Conservation (phyloP, 1,140 invertebrate genomes). For the Formica selysi region DNA sequence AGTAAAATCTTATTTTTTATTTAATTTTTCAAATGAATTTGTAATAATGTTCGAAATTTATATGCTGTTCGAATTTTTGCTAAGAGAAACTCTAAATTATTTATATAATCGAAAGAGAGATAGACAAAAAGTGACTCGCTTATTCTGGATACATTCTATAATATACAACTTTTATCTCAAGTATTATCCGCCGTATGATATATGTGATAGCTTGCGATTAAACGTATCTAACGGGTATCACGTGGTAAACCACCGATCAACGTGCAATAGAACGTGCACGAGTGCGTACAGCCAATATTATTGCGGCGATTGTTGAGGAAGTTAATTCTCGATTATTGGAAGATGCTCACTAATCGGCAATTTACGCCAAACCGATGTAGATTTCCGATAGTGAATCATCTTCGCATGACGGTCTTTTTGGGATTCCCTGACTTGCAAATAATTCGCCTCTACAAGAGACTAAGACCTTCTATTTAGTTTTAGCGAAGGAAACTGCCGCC, state of each 20-base stretch:
- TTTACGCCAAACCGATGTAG: conserved; percentile 22
- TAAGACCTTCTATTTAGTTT: conserved; percentile 51
- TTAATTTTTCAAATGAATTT: not conserved
- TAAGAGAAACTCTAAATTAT: no score
- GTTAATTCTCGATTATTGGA: conserved; percentile 23
- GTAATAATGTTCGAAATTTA: not conserved
- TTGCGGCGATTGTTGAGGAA: conserved; percentile 28
- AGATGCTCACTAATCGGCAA: conserved; percentile 22
- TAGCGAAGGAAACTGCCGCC: conserved; percentile 63
- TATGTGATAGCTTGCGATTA: conserved; percentile 10
- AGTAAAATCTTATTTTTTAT: not conserved
- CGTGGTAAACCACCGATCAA: conserved; percentile 8
- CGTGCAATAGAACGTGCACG: conserved; percentile 12
- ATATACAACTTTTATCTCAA: conserved; percentile 14
- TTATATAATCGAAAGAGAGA: not conserved
- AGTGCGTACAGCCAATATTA: not conserved
- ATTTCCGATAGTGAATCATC: conserved; percentile 8
- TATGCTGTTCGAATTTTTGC: no score
- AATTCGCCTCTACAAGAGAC: conserved; percentile 49
- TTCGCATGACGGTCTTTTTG: not conserved
- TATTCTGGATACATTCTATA: not conserved
- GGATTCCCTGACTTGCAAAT: not conserved
- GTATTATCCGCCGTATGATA: not conserved
- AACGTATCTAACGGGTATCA: not conserved
- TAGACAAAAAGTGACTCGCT: not conserved